A percentile compares a stretch with the other conserved stretches of the same genome.
Conservation (phyloP, 2,113 vertebrate species). For the Bostrychus sinensis region DNA sequence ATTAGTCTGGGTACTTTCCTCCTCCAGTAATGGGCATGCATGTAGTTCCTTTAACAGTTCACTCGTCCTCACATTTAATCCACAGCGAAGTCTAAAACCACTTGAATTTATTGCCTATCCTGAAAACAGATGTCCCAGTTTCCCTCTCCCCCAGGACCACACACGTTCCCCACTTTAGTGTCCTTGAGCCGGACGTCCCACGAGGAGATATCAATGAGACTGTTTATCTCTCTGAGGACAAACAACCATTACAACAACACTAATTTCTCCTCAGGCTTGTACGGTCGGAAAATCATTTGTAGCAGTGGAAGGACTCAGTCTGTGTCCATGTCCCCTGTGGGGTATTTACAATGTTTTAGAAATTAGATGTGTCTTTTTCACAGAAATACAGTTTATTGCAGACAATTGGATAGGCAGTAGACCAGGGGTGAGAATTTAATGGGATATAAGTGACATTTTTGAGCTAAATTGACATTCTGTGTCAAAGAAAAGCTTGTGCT, state of each 20-base stretch:
- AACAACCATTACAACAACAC: background rate
- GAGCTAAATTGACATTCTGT: too few relatives aligned
- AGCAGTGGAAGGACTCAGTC: too few relatives aligned
- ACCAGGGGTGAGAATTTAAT: too few relatives aligned
- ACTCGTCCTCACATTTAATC: background rate
- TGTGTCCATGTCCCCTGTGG: too few relatives aligned
- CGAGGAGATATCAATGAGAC: constrained; percentile 28
- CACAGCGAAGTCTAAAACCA: background rate
- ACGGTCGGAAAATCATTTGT: background rate
- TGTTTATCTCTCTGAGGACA: constrained; percentile 8
- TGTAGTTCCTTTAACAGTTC: background rate
- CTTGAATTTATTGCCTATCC: constrained; percentile 30
- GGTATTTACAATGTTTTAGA: too few relatives aligned
- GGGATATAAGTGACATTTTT: too few relatives aligned
- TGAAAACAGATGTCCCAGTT: constrained; percentile 43
- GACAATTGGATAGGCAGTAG: too few relatives aligned
- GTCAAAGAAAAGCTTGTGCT: too few relatives aligned
- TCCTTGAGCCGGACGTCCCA: constrained; percentile 48
- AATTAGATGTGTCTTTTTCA: too few relatives aligned
- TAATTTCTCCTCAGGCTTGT: background rate
- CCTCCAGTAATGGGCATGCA: background rate
- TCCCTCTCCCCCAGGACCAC: constrained; percentile 23
- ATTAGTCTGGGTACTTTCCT: too few relatives aligned
- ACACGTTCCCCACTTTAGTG: constrained; percentile 16
- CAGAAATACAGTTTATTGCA: too few relatives aligned